Conservation (phyloP, 2,888 invertebrate genomes). For the Cheilosia grossa region DNA sequence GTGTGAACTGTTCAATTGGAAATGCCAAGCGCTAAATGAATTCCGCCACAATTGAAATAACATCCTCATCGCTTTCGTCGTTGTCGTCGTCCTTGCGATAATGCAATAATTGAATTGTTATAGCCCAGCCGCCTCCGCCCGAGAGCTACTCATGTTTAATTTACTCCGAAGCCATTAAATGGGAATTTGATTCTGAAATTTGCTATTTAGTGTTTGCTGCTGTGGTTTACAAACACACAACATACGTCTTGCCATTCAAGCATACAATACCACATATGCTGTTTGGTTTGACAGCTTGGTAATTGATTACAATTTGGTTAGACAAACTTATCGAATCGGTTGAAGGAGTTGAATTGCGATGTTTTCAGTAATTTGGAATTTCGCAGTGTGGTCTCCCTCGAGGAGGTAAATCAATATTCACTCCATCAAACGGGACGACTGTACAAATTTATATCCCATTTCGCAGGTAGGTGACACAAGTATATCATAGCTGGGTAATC, state of each 20-base stretch:
- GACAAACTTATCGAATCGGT: slow-evolving; percentile 14
- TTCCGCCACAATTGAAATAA: slow-evolving; percentile 45
- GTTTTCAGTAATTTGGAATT: slow-evolving; percentile 11
- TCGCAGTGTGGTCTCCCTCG: background rate
- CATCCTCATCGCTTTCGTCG: slow-evolving; percentile 37
- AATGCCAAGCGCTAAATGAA: slow-evolving; percentile 46
- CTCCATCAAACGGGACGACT: slow-evolving; percentile 10
- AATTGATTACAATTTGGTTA: slow-evolving; percentile 18
- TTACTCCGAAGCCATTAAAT: slow-evolving; percentile 32
- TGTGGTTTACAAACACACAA: background rate
- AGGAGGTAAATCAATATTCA: slow-evolving; percentile 35
- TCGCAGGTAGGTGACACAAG: background rate
- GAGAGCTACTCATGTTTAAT: slow-evolving; percentile 24
- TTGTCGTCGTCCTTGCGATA: slow-evolving; percentile 23
- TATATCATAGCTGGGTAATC: slow-evolving; percentile 43
- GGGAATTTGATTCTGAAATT: slow-evolving; percentile 27
- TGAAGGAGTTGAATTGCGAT: slow-evolving; percentile 5
- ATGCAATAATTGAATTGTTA: slow-evolving; percentile 51
- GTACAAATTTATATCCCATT: background rate
- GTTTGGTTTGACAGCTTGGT: background rate
- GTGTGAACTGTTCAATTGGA: slow-evolving; percentile 18
- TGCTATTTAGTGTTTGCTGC: slow-evolving; percentile 1
- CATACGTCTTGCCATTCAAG: background rate
- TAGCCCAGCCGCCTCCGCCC: background rate
- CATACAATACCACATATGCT: background rate